Evolutionary conservation across 2,888 invertebrate species (phyloP).

Genomic region (Chloromyia formosa): DNA sequence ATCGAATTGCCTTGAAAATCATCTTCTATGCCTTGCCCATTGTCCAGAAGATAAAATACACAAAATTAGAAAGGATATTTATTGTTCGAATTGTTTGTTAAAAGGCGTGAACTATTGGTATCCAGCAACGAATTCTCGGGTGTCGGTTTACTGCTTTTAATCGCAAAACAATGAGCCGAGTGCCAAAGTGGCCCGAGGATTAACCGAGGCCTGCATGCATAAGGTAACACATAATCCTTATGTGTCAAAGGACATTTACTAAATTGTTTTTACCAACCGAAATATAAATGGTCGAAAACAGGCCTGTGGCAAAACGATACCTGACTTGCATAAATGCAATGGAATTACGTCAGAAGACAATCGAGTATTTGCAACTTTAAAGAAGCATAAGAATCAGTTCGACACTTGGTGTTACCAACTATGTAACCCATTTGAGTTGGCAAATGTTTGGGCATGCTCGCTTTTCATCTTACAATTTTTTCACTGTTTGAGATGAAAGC

Average conservation of each 20-base stretch:
- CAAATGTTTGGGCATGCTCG: slow-evolving; percentile 1
- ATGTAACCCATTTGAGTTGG: no score
- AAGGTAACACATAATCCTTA: slow-evolving; percentile 43
- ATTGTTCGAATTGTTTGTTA: slow-evolving; percentile 49
- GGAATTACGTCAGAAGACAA: slow-evolving; percentile 34
- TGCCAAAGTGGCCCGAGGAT: slow-evolving; percentile 12
- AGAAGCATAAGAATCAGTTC: neutral
- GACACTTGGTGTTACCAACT: no score
- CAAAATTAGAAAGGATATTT: slow-evolving; percentile 48
- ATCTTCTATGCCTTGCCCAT: slow-evolving; percentile 20
- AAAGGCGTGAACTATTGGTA: slow-evolving; percentile 50
- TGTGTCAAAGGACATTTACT: slow-evolving; percentile 47
- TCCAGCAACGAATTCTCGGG: slow-evolving; percentile 38
- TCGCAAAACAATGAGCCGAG: slow-evolving; percentile 29
- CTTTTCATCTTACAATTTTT: neutral
- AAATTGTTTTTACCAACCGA: slow-evolving; percentile 9
- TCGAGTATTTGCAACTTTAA: neutral
- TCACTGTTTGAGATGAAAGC: no score
- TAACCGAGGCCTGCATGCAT: neutral
- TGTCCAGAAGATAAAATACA: slow-evolving; percentile 47
- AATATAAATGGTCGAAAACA: slow-evolving; percentile 20
- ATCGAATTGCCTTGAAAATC: slow-evolving; percentile 45
- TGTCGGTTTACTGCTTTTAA: slow-evolving; percentile 43
- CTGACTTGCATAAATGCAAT: neutral
- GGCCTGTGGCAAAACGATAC: slow-evolving; percentile 25